Percentiles rank a stretch among this genome's conserved stretches.
phyloP scores from a whole-genome alignment of 2,888 invertebrate species.

The Melanotus villosus region DNA sequence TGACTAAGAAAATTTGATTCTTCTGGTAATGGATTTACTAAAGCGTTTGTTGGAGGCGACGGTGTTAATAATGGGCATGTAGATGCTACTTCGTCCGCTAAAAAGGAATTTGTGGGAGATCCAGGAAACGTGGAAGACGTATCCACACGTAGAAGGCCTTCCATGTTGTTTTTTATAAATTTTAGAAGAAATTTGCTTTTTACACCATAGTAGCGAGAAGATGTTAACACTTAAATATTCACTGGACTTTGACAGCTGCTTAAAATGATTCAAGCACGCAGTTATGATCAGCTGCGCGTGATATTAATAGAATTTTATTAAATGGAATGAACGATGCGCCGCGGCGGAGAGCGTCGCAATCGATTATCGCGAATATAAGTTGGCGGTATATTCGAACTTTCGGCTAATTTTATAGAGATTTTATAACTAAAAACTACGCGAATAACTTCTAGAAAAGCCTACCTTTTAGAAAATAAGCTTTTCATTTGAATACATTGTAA shows the following conservation, averaged over 20 bases:
- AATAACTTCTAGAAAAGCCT: not conserved
- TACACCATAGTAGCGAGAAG: too few relatives aligned
- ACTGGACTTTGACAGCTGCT: not conserved
- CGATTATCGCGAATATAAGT: not conserved
- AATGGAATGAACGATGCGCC: conserved; percentile 15
- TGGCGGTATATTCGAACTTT: conserved; percentile 15
- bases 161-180: conserved; percentile 55
- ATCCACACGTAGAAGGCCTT: conserved; percentile 58
- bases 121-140: conserved; percentile 56
- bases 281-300: conserved; percentile 23
- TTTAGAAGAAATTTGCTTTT: too few relatives aligned
- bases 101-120: conserved; percentile 65
- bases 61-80: conserved; percentile 68
- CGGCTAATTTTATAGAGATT: not conserved
- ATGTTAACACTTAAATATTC: not conserved
- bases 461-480: too few relatives aligned
- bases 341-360: conserved; percentile 29
- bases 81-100: conserved; percentile 66
- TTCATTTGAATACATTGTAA: too few relatives aligned
- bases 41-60: conserved; percentile 67
- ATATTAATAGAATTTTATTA: conserved; percentile 20
- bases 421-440: not conserved
- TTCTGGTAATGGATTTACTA: conserved; percentile 62
- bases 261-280: not conserved
- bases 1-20: conserved; percentile 62